Conservation (phyloP, 23 tunicate genomes). For the Trididemnum miniatum region DNA sequence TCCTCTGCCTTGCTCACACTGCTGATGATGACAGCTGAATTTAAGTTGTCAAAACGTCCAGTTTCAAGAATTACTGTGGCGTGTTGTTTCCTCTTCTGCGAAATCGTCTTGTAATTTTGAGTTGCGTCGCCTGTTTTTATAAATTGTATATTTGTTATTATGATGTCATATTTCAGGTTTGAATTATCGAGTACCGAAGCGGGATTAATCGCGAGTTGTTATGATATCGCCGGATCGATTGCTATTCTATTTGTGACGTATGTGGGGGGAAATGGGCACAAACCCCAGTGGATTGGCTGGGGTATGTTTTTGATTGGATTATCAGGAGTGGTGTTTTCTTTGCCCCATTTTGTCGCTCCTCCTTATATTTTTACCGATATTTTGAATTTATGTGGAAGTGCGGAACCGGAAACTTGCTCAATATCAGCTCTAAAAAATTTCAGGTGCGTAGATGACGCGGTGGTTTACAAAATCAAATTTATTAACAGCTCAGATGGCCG, state of each 20-base stretch:
- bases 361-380: slow-evolving; percentile 37
- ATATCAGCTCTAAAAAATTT: slow-evolving; percentile 28
- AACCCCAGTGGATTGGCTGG: slow-evolving; percentile 84
- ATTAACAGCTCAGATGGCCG: too few species aligned
- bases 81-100: not conserved
- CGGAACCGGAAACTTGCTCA: slow-evolving; percentile 17
- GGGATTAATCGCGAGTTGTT: slow-evolving; percentile 68
- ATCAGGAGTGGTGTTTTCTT: slow-evolving; percentile 52
- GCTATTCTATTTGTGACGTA: slow-evolving; percentile 73
- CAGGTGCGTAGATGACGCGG: slow-evolving; percentile 63
- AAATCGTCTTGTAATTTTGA: too few species aligned
- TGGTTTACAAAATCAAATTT: too few species aligned
- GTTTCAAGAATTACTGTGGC: too few species aligned
- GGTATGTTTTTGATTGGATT: slow-evolving; percentile 76
- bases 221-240: slow-evolving; percentile 59
- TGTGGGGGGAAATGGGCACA: slow-evolving; percentile 73
- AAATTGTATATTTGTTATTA: not conserved
- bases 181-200: slow-evolving; percentile 73
- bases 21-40: too few species aligned
- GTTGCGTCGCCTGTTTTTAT: not conserved
- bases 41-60: too few species aligned
- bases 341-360: slow-evolving; percentile 84
- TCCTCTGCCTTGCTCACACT: too few species aligned
- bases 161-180: slow-evolving; percentile 41
- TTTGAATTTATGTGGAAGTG: slow-evolving; percentile 34